Evolutionary conservation across 1,140 invertebrate species (phyloP), one percentile per base, ranked within the genome.

Genomic region (Panagrolaimus sp.): DNA sequence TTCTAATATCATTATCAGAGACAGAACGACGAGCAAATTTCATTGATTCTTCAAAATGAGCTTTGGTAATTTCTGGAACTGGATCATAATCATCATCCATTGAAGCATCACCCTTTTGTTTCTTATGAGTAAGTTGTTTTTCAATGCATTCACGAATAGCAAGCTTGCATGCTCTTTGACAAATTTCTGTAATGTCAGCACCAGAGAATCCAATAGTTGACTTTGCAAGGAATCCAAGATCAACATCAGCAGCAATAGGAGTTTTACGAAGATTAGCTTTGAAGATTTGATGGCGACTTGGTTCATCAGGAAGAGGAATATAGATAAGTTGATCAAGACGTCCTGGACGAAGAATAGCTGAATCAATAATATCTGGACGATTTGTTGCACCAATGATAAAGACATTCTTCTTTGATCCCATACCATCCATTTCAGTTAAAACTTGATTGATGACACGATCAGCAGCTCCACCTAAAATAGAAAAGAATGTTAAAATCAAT

Each of bases 1-100:
- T 98, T 77, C 94, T 88, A 81, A 99, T 98, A 85, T 99, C 96
- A 84, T 97, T 97, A 84, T 99, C 96, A 27, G 92, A 96, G 13
- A 99, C 96, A n/a, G 96, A 99, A 75, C 95, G 88, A 66, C 96
- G 89, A 68, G 96, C 96, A 86, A 91, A 98, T 86, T 94, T 93
- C 96, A 99, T 98, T 0, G 96, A 93, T 20, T 98, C 96, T 85
- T 98, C 96, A 86, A 99, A 99, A 84, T 98, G 96, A 73, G 91
- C 92, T 75, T 91, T 87, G 43, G 91, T 91, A 72, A 99, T 96
- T 86, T 98, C 94, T 57, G 96, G 95, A 68, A 99, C 96, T 51
- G 94, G 95, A 88, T 99, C 96, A 75, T 92, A 91, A 77, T 94
- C 91, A 78, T 94, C 92, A 9, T 86, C 86, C 51, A 13, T 16